phyloP scores from a whole-genome alignment of 2,888 invertebrate genomes.

The Teleogryllus oceanicus region DNA sequence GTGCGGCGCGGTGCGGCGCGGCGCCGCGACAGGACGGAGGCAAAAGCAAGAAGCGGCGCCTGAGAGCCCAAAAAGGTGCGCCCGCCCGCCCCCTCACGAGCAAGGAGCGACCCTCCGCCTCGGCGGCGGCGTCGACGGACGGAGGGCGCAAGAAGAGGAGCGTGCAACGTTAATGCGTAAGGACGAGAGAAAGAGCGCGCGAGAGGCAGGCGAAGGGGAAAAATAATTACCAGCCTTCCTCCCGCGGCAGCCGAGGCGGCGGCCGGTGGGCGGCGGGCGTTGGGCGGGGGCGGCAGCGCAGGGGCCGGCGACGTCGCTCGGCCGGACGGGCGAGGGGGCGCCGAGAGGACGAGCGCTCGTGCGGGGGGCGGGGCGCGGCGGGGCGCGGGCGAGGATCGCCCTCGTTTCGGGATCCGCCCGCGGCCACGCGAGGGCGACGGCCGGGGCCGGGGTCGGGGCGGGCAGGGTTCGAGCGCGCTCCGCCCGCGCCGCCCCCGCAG shows the following conservation, averaged over 20 bases:
- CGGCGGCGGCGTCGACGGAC: neutral
- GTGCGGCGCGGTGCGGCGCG: no score
- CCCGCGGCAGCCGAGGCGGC: neutral
- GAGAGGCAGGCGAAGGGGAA: neutral
- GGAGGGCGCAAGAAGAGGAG: no score
- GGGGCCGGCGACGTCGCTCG: neutral
- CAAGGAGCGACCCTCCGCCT: neutral
- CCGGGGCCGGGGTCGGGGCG: no score
- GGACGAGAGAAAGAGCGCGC: slow-evolving; percentile 5
- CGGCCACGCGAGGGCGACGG: neutral
- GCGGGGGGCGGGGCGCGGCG: neutral
- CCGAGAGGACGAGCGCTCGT: neutral
- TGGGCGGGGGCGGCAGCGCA: neutral
- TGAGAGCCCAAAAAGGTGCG: no score
- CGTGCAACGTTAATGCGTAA: neutral
- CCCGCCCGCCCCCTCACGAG: no score
- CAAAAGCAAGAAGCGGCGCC: no score
- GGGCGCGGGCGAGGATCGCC: neutral
- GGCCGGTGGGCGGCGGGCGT: neutral
- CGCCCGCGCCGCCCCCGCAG: neutral
- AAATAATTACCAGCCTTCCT: slow-evolving; percentile 12
- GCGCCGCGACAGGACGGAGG: no score
- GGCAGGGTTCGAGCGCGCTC: neutral
- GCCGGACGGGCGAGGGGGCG: neutral
- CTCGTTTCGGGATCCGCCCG: neutral